Conservation (phyloP, 2,113 vertebrate species). For the Tupaia tana region DNA sequence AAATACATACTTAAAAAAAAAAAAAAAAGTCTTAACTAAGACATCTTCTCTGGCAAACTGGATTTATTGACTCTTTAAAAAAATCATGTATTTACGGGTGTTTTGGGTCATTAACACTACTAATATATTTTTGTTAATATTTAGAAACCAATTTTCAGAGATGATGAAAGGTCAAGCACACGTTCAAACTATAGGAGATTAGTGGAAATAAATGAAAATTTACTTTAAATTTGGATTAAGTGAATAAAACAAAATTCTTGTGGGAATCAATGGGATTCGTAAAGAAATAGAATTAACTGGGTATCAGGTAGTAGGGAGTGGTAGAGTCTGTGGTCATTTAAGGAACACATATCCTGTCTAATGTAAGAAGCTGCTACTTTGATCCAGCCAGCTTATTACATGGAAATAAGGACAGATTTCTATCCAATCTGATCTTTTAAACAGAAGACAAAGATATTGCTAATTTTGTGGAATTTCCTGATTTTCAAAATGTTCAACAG, state of each 20-base stretch:
- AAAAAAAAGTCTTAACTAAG: neutral
- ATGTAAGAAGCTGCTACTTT: neutral
- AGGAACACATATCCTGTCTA: neutral
- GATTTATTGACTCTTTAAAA: neutral
- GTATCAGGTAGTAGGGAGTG: too few relatives aligned
- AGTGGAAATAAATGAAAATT: neutral
- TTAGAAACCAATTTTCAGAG: slow-evolving; percentile 10
- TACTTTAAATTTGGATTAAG: neutral
- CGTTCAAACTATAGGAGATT: neutral
- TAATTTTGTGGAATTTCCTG: neutral
- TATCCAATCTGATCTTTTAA: neutral
- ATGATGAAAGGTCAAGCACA: neutral
- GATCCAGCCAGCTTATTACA: rapidly evolving
- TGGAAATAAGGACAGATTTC: neutral
- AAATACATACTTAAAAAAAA: neutral
- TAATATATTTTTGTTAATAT: slow-evolving; percentile 34
- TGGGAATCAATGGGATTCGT: too few relatives aligned
- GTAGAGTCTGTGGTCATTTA: neutral
- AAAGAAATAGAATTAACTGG: neutral
- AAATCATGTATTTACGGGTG: neutral
- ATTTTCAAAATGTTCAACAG: slow-evolving; percentile 3
- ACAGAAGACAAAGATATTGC: neutral
- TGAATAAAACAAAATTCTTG: neutral
- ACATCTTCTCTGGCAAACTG: neutral
- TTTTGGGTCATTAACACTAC: neutral